Evolutionary conservation across 1,140 invertebrate species (phyloP).

Genomic region (Sweltsa coloradensis): DNA sequence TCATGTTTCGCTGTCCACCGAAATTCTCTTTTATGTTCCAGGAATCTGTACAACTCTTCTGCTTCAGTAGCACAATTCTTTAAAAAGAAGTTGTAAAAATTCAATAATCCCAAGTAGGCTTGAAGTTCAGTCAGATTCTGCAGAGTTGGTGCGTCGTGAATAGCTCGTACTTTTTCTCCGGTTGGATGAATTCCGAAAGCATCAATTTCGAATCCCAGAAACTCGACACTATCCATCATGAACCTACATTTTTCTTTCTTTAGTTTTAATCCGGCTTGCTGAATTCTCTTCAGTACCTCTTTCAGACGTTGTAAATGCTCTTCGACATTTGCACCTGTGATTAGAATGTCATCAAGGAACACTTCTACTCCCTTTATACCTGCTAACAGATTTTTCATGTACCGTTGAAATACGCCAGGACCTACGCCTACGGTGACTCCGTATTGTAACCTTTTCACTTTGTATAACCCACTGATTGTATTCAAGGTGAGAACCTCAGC

Average conservation of each 20-base stretch:
- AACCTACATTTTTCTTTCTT: slow-evolving; percentile 19
- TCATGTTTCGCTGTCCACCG: background rate
- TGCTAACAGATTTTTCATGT: too few species aligned
- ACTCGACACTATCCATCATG: slow-evolving; percentile 18
- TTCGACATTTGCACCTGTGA: too few species aligned
- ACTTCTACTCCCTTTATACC: too few species aligned
- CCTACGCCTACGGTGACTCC: too few species aligned
- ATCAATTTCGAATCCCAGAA: slow-evolving; percentile 26
- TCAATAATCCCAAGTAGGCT: slow-evolving; percentile 20
- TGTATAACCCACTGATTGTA: too few species aligned
- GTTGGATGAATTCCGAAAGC: slow-evolving; percentile 21
- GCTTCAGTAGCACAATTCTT: slow-evolving; percentile 10
- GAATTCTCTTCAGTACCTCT: background rate
- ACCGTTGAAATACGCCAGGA: too few species aligned
- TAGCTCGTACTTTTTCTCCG: slow-evolving; percentile 21
- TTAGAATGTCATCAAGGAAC: too few species aligned
- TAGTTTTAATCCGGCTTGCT: slow-evolving; percentile 1
- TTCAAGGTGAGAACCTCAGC: too few species aligned
- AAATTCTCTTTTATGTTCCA: slow-evolving; percentile 6
- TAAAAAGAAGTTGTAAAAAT: slow-evolving; percentile 21
- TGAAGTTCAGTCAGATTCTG: slow-evolving; percentile 19
- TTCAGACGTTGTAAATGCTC: too few species aligned
- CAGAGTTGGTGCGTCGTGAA: slow-evolving; percentile 17
- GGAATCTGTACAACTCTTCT: slow-evolving; percentile 10
- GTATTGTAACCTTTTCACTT: too few species aligned